phyloP scores from a whole-genome alignment of 1,140 invertebrate genomes.

The honey bee (Apis mellifera) region Amel_HAv3.1 CM009938.2:9516001-9516500 shows the following conservation, averaged over 20 bases:
- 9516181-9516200: neutral
- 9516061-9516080: no score
- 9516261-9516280: neutral
- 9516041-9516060: no score
- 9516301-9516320: slow-evolving; percentile 22
- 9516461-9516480: slow-evolving; percentile 24
- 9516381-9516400: neutral
- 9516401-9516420: neutral
- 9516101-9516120: neutral
- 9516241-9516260: slow-evolving; percentile 16
- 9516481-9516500: slow-evolving; percentile 23
- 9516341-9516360: no score
- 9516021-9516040: no score
- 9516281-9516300: slow-evolving; percentile 39
- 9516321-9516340: neutral
- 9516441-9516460: slow-evolving; percentile 51
- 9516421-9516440: slow-evolving; percentile 26
- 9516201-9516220: slow-evolving; percentile 23
- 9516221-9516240: neutral
- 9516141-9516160: slow-evolving; percentile 16
- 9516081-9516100: neutral
- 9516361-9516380: neutral
- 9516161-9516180: slow-evolving; percentile 18
- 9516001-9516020: no score
- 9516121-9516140: neutral